Evolutionary conservation across 37 sponge, comb jelly and placozoan genomes (phyloP), one percentile per base, ranked within the genome.

Genomic region (Diacarnus erythraeanus): DNA sequence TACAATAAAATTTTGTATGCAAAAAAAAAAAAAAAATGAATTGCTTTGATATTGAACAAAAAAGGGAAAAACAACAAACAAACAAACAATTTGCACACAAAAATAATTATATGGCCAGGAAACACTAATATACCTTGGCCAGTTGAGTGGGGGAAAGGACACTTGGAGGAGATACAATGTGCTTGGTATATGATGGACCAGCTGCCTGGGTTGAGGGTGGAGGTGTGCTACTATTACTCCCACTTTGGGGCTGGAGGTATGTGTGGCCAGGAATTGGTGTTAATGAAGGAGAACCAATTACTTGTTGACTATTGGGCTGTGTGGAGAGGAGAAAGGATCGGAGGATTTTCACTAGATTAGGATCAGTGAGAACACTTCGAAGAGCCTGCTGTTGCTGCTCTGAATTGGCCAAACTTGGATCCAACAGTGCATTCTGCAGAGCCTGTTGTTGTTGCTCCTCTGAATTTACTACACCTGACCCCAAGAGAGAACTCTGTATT

Each of bases 311-410:
- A 56, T 6, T 6, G 51, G 6, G 64, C 3, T 42, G 75, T n/a
- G 30, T 47, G 35, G 81, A 30, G 1, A 81, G 56, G 38, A 90
- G 67, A 0, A 80, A 64, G 27, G 35, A 26, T 35, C 72, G 57
- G 22, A 85, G 81, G 18, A 85, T 73, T 3, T n/a, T 47, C n/a
- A 90, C 71, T 2, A 76, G 74, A 64, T 47, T 36, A 30, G 86
- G 81, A 43, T 85, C 82, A 17, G 77, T 31, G 0, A 81, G 81
- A n/a, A 90, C 90, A 64, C 60, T 60, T 35, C 64, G 69, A 0
- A 83, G 76, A 1, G 75, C 37, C 40, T 82, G 74, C 42, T 86
- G 67, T 42, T 86, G 80, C 72, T 84, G 61, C 70, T 80, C 80
- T 26, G 86, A 79, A n/a, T n/a, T 47, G 26, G 84, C 71, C 2